Evolutionary conservation across 2,113 vertebrate species (phyloP), one percentile per base, ranked within the genome.

Genomic region (Phylloscopus trochilus): DNA sequence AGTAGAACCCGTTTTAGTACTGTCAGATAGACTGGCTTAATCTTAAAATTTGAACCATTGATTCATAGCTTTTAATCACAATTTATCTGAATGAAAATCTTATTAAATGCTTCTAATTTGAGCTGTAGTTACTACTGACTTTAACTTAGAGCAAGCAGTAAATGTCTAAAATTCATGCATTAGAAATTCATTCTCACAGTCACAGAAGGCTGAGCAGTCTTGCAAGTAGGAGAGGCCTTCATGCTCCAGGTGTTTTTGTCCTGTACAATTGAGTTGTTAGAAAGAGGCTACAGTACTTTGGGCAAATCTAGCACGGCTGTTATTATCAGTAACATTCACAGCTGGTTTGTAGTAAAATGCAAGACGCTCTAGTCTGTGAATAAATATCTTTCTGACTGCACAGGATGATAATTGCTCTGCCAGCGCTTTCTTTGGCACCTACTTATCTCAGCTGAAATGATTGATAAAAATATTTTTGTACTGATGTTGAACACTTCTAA

Each of bases 311-410:
- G 93, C 90, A 83, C 75, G 92, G 92, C 70, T 41, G 66, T 94
- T 97, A 91, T 98, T 98, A 97, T 97, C 98, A 97, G 97, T 97
- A 97, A 79, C 94, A 83, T 96, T 95, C 97, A 97, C 97, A 96
- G 96, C 94, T 96, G 97, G 95, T 92, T 97, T 94, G 72, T 96
- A 96, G 97, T 92, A 93, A 97, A 97, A 98, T 87, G 82, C 96
- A 96, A 95, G 90, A 95, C 44, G 68, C 96, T 97, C 77, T 97
- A 89, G 96, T 93, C 97, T 98, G 97, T 97, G 98, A 98, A 97
- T 98, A 98, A 98, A 96, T 97, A 97, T 97, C 96, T 95, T 97
- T 95, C 96, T 97, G 97, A 97, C 97, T 96, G 95, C 97, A 96
- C 95, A 92, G 95, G 97, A 97, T 92, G 96, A 95, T 98, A 98